phyloP scores from a whole-genome alignment of 2,113 vertebrate species.

The Anhinga anhinga region DNA sequence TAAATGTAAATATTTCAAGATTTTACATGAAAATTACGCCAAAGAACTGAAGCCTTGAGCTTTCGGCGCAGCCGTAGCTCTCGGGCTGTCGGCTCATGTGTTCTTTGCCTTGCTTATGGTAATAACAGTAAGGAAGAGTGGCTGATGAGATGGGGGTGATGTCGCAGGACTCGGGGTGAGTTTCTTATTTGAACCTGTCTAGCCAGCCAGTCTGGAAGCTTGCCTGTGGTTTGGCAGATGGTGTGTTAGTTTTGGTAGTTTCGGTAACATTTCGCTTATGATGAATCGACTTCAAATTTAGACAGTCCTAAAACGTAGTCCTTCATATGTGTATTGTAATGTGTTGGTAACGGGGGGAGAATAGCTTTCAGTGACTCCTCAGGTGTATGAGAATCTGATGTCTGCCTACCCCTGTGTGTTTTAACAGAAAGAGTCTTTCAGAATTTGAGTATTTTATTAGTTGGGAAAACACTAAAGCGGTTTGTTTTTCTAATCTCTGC shows the following conservation, averaged over 20 bases:
- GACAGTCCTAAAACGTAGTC: background rate
- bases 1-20: background rate
- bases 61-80: rapidly evolving
- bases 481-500: background rate
- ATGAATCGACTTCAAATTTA: background rate
- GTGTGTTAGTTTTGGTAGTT: background rate
- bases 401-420: background rate
- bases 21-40: rapidly evolving
- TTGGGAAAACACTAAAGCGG: background rate
- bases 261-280: background rate
- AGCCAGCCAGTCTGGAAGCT: background rate
- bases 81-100: rapidly evolving
- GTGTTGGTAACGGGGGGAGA: background rate
- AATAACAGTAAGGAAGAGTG: background rate
- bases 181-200: background rate
- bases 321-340: background rate
- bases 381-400: background rate
- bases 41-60: background rate
- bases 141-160: background rate
- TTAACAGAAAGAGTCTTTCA: background rate
- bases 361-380: background rate
- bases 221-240: background rate
- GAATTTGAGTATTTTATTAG: background rate
- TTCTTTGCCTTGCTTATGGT: background rate
- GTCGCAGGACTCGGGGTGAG: rapidly evolving